phyloP scores from a whole-genome alignment of 1,140 invertebrate species.

The Mamestra configurata region DNA sequence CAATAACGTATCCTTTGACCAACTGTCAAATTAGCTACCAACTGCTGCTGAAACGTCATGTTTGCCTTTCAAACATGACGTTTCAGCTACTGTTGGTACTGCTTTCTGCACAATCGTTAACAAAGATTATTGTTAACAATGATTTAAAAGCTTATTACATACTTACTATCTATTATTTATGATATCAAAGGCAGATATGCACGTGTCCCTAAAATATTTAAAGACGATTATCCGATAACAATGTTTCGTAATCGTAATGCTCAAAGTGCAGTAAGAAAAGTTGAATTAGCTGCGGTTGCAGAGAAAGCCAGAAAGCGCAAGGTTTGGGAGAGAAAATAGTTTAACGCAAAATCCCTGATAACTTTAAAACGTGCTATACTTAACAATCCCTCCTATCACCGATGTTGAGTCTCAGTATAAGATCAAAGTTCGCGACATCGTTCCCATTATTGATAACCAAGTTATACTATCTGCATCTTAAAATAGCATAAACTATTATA shows the following conservation, averaged over 20 bases:
- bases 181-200: background rate
- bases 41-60: too few relatives aligned
- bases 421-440: conserved; percentile 17
- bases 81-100: too few relatives aligned
- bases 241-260: background rate
- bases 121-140: background rate
- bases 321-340: too few relatives aligned
- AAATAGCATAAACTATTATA: conserved; percentile 5
- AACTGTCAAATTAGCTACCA: too few relatives aligned
- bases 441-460: conserved; percentile 4
- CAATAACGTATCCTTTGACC: too few relatives aligned
- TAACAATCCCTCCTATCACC: too few relatives aligned
- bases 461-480: background rate
- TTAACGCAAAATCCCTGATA: too few relatives aligned
- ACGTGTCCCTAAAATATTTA: background rate
- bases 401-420: background rate
- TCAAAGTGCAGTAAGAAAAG: background rate
- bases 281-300: background rate
- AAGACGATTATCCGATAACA: conserved; percentile 16
- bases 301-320: too few relatives aligned
- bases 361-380: too few relatives aligned
- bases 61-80: too few relatives aligned
- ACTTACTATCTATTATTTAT: background rate
- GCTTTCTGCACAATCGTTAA: background rate
- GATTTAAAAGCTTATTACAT: background rate